These are phyloP conservation scores for Alaudala cheleensis DNA, from an alignment of 2,113 vertebrate species.

Conservation along the genomic window DNA sequence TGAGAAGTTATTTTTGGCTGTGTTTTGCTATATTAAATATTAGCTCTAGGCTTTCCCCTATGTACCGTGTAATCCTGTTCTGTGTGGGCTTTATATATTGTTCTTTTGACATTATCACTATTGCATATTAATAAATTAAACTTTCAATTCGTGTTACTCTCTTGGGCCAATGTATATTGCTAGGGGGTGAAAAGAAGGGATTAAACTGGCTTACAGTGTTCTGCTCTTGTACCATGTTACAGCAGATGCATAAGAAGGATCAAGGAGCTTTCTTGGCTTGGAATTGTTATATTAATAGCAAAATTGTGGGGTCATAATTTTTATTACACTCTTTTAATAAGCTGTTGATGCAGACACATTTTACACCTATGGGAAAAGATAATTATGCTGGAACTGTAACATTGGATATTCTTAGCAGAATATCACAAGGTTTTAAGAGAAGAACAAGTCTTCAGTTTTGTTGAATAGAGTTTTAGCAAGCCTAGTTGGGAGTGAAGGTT, in stretches of 20 bases:
- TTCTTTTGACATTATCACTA: constrained; percentile 65
- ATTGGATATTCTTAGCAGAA: neutral
- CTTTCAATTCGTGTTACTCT: constrained; percentile 49
- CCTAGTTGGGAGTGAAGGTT: neutral
- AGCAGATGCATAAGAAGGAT: constrained; percentile 3
- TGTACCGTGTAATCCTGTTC: constrained; percentile 40
- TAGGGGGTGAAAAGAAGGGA: constrained; percentile 50
- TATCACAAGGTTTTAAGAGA: neutral
- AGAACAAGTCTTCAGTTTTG: neutral
- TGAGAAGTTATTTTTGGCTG: constrained; percentile 52
- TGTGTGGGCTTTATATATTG: constrained; percentile 51
- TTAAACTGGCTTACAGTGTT: constrained; percentile 40
- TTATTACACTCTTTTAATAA: constrained; percentile 60
- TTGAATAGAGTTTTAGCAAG: neutral
- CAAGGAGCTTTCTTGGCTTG: constrained; percentile 33
- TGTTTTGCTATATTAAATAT: constrained; percentile 64
- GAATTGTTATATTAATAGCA: constrained; percentile 48
- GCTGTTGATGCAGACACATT: constrained; percentile 36
- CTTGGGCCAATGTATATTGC: constrained; percentile 53
- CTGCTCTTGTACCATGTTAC: constrained; percentile 5
- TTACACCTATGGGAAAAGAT: constrained; percentile 40
- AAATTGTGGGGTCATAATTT: constrained; percentile 50
- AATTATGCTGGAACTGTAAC: constrained; percentile 25
- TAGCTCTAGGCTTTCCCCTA: constrained; percentile 58
- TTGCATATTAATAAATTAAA: constrained; percentile 66